Evolutionary conservation across 2,113 vertebrate species (phyloP).

Genomic region (Dicrurus megarhynchus): DNA sequence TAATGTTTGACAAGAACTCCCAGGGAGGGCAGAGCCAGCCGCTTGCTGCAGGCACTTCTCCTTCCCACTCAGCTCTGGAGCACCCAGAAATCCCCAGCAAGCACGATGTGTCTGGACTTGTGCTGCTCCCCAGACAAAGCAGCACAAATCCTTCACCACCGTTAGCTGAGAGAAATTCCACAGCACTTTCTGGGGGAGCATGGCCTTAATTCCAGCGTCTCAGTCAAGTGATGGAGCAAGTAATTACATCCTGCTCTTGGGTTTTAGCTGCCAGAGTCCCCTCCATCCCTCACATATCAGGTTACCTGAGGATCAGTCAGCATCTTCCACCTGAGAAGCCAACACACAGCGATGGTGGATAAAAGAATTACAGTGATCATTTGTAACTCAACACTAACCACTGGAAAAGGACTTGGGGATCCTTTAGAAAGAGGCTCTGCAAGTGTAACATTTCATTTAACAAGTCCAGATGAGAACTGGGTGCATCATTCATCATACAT

Average conservation of each 20-base stretch:
- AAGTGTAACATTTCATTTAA: neutral
- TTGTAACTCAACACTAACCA: neutral
- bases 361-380: neutral
- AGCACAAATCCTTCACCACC: neutral
- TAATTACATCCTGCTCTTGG: neutral
- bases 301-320: neutral
- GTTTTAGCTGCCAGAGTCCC: neutral
- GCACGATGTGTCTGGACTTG: neutral
- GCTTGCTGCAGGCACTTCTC: neutral
- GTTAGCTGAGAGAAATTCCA: neutral
- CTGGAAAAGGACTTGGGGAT: neutral
- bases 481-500: accelerated
- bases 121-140: neutral
- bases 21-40: neutral
- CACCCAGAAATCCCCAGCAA: neutral
- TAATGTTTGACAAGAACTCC: neutral
- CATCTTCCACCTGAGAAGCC: neutral
- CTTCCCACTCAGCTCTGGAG: neutral
- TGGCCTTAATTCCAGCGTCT: accelerated
- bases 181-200: neutral
- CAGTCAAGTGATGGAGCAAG: neutral
- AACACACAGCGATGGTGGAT: accelerated
- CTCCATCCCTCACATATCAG: neutral
- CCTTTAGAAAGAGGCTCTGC: neutral
- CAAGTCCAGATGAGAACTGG: neutral